phyloP scores from a whole-genome alignment of 1,140 invertebrate species.

The Venturia canescens region DNA sequence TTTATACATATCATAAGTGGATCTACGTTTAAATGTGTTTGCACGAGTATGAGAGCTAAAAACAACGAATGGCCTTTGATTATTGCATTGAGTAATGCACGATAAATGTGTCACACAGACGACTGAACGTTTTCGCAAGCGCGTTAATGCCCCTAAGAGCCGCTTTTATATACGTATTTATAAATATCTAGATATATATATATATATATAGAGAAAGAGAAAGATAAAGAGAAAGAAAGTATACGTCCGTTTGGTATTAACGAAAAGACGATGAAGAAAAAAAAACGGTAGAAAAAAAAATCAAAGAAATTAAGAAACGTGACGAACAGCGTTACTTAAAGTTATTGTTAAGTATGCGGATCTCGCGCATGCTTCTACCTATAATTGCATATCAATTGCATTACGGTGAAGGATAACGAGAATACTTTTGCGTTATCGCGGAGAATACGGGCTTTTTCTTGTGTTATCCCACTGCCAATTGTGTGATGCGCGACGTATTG shows the following conservation, averaged over 20 bases:
- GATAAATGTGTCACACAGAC: constrained; percentile 55
- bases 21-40: constrained; percentile 30
- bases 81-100: constrained; percentile 70
- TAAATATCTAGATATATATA: constrained; percentile 35
- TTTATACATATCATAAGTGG: no score
- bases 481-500: constrained; percentile 49
- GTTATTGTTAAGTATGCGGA: constrained; percentile 52
- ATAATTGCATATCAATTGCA: constrained; percentile 36
- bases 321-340: constrained; percentile 51
- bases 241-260: constrained; percentile 56
- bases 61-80: constrained; percentile 73
- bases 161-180: constrained; percentile 27
- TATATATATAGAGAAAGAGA: no score
- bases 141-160: constrained; percentile 49
- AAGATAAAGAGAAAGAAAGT: no score
- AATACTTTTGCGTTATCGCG: constrained; percentile 51
- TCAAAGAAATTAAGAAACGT: neutral
- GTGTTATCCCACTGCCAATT: constrained; percentile 47
- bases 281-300: neutral
- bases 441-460: constrained; percentile 42
- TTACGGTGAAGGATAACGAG: constrained; percentile 45
- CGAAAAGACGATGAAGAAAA: constrained; percentile 1
- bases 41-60: constrained; percentile 54
- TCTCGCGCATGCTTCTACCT: constrained; percentile 36
- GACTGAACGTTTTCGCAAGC: constrained; percentile 52